Conservation (phyloP, 2,888 invertebrate species). For the Hydrotaea diabolus region DNA sequence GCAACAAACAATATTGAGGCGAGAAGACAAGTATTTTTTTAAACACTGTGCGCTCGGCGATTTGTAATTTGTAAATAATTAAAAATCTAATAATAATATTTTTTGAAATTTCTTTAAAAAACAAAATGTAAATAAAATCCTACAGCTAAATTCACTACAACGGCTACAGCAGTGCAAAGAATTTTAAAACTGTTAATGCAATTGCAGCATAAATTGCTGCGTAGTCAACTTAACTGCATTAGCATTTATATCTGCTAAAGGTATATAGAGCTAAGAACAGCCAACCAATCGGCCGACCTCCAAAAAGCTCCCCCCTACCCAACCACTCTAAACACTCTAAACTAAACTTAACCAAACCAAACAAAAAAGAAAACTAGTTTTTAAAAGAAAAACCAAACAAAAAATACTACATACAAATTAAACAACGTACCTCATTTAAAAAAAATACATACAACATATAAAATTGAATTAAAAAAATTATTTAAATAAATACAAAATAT, state of each 20-base stretch:
- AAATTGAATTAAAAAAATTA: not conserved
- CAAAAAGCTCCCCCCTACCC: constrained; percentile 4
- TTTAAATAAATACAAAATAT: constrained; percentile 9
- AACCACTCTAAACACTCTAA: not conserved
- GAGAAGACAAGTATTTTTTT: not conserved
- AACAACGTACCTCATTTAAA: constrained; percentile 67
- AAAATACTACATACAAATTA: constrained; percentile 35
- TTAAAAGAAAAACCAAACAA: constrained; percentile 11
- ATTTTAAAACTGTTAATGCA: constrained; percentile 80
- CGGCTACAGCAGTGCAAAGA: constrained; percentile 80
- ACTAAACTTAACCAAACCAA: constrained; percentile 14
- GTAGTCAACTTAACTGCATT: constrained; percentile 75
- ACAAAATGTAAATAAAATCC: too few species aligned
- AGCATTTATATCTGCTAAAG: constrained; percentile 68
- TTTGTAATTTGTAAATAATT: not conserved
- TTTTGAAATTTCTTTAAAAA: not conserved
- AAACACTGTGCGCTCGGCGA: constrained; percentile 51
- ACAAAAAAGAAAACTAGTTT: constrained; percentile 6
- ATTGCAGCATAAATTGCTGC: constrained; percentile 80
- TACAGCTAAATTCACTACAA: constrained; percentile 74
- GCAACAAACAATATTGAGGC: too few species aligned
- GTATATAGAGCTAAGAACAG: constrained; percentile 7
- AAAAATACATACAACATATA: not conserved
- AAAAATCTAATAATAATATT: not conserved
- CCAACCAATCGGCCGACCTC: constrained; percentile 25